Evolutionary conservation across 1,140 invertebrate genomes (phyloP), one percentile per base, ranked within the genome.

Genomic region (Anagrus nilaparvatae): DNA sequence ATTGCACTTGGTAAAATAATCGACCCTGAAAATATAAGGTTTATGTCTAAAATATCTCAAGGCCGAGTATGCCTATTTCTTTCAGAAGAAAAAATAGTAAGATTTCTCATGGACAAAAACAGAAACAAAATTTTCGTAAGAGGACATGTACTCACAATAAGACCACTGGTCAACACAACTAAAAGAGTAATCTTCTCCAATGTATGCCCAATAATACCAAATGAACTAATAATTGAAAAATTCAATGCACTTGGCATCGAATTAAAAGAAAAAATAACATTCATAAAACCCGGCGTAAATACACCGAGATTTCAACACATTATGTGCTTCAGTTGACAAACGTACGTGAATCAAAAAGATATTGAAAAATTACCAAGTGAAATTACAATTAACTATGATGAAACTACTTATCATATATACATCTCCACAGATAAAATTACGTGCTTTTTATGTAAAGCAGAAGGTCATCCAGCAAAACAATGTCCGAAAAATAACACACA

Each of bases 281-380:
- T 41, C n/a, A 7, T 41, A n/a, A 23, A 14, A 41, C 40, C 43
- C 32, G 23, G 2, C 14, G n/a, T 43, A 41, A 3, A n/a, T 17
- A n/a, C 33, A 27, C 38, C 38, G 5, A 32, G 34, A n/a, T 47
- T 38, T 24, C 36, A 40, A 8, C 41, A 47, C 10, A 36, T 44
- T 13, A n/a, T 40, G 5, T 34, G 37, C 13, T 25, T 27, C 16
- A 35, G 42, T 17, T 14, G 30, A 12, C 30, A 40, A 18, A 17
- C 25, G 3, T 36, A 36, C 17, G 23, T 43, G 2, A 24, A 43
- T 7, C 24, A 21, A 5, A 25, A 43, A n/a, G 37, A 48, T 17
- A 6, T 42, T 2, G 31, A 48, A 13, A 48, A 48, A 42, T 5
- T 40, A 12, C 20, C 14, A n/a, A 12, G 7, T 5, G 19, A 37